Percentiles rank a stretch among this genome's conserved stretches.
Evolutionary conservation across 2,113 vertebrate genomes (phyloP).

Genomic region (Gopherus flavomarginatus): DNA sequence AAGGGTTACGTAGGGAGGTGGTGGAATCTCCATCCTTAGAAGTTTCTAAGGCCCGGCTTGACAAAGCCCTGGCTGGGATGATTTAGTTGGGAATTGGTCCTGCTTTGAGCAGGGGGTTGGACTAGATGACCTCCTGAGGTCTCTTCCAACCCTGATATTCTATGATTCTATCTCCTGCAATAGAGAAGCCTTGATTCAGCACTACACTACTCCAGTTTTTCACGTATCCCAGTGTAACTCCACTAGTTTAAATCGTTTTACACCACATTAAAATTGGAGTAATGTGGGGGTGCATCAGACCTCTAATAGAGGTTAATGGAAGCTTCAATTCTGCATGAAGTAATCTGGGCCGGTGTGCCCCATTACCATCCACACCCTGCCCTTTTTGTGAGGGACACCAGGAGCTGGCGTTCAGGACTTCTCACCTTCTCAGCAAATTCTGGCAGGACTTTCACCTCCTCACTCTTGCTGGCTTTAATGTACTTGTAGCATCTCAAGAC

Average conservation of each 20-base stretch:
- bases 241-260: neutral
- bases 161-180: neutral
- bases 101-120: too few species aligned
- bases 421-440: conserved; percentile 70
- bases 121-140: too few species aligned
- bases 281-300: neutral
- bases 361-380: neutral
- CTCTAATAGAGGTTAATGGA: neutral
- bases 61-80: too few species aligned
- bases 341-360: neutral
- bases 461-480: conserved; percentile 57
- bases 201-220: neutral
- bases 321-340: neutral
- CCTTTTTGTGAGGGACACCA: rapidly evolving
- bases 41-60: too few species aligned
- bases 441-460: neutral
- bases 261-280: neutral
- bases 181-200: neutral
- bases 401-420: neutral
- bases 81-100: too few species aligned
- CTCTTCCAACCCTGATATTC: too few species aligned
- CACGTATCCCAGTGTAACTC: neutral
- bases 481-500: conserved; percentile 76
- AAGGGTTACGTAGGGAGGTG: too few species aligned
- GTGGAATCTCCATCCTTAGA: too few species aligned